Conservation (phyloP, 2,113 vertebrate genomes). For the Cynoglossus semilaevis region DNA sequence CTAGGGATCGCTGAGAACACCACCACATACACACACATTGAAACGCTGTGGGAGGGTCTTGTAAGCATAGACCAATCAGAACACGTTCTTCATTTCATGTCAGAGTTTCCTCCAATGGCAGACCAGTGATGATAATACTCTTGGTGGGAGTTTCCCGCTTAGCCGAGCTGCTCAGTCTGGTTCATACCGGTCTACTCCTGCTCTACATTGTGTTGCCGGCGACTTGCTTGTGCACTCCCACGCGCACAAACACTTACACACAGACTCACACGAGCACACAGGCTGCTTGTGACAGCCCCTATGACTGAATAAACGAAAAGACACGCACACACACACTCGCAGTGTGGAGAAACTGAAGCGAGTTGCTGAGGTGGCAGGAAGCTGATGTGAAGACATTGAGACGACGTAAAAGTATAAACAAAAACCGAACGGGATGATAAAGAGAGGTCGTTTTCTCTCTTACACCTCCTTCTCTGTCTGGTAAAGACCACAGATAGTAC, state of each 20-base stretch:
- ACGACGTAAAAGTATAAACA: slow-evolving; percentile 14
- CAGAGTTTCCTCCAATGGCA: slow-evolving; percentile 50
- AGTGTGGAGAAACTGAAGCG: slow-evolving; percentile 8
- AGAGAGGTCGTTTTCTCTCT: background rate
- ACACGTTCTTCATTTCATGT: background rate
- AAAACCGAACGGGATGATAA: slow-evolving; percentile 37
- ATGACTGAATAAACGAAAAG: too few relatives aligned
- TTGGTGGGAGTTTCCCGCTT: slow-evolving; percentile 77
- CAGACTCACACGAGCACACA: slow-evolving; percentile 6
- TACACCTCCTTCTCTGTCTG: background rate
- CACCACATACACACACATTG: slow-evolving; percentile 57
- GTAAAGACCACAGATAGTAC: background rate
- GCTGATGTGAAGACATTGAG: slow-evolving; percentile 20
- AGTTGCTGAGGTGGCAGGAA: slow-evolving; percentile 74
- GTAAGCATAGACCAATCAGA: slow-evolving; percentile 37
- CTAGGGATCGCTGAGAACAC: slow-evolving; percentile 35
- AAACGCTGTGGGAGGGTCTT: slow-evolving; percentile 54
- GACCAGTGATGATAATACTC: slow-evolving; percentile 47
- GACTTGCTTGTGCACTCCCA: slow-evolving; percentile 13
- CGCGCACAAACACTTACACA: slow-evolving; percentile 2
- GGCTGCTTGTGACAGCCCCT: background rate
- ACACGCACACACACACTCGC: slow-evolving; percentile 3
- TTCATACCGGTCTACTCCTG: slow-evolving; percentile 97
- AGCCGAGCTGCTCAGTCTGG: slow-evolving; percentile 87
- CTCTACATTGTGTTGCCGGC: slow-evolving; percentile 76